Evolutionary conservation across 2,797 vertebrate species (phyloP), one percentile per base, ranked within the genome.

Genomic region (Jordanella pulchra): DNA sequence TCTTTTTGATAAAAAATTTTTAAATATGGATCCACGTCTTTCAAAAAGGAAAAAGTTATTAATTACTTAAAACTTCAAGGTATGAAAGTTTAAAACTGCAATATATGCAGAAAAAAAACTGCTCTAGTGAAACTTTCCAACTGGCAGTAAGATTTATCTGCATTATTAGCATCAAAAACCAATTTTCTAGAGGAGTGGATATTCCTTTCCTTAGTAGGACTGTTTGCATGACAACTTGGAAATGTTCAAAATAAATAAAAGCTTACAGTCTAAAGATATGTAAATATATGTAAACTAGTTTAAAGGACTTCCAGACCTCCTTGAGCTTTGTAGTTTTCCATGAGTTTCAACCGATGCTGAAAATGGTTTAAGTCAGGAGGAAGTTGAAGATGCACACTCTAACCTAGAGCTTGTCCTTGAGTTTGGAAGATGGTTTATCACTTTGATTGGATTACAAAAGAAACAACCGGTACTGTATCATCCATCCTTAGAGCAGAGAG

Each of bases 61-160:
- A 54, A 25, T 44, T 5, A n/a, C 9, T 69, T 73, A 74, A 82
- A 85, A 86, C 67, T 78, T 67, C 63, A 76, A 76, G 71, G n/a
- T 55, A 7, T 3, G 23, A 71, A 56, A 70, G 45, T 75, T 74
- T 28, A 58, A 78, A 80, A 4, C 61, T 64, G 48, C 15, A 65
- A 55, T 78, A 55, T 78, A 76, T 84, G 79, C 78, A 83, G 64
- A 84, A 81, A 81, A 80, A 82, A 84, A 76, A 65, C 75, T 32
- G 10, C 23, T 54, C 39, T 45, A 58, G 21, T 28, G 42, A 50
- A 79, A 66, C 45, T 58, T 77, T 76, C 67, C 51, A 63, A 60
- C 28, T 27, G 45, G 63, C 60, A 42, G 3, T 25, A 44, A 48
- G 17, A 65, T 79, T 61, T 32, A 67, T 78, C 50, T 67, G 28